Evolutionary conservation across 2,797 vertebrate genomes (phyloP).

Genomic region (Sylvilagus floridanus): DNA sequence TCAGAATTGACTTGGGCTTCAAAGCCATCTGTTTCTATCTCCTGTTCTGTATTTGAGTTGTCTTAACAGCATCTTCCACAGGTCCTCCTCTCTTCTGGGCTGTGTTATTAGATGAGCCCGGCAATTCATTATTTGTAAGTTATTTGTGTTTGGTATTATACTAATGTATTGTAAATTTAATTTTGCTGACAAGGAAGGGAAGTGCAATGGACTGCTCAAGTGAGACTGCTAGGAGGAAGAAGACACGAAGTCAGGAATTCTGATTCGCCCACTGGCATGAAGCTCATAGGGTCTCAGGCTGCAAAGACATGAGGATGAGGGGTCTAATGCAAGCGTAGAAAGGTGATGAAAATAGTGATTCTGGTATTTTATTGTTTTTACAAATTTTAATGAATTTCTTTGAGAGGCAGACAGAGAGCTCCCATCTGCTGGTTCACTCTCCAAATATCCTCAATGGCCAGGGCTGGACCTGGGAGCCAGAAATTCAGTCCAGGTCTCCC

Average conservation of each 20-base stretch:
- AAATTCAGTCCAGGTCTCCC: too few species aligned
- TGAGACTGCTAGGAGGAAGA: neutral
- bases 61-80: neutral
- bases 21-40: neutral
- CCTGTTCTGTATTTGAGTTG: neutral
- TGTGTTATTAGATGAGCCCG: neutral
- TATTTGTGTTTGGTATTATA: neutral
- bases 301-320: neutral
- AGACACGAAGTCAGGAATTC: neutral
- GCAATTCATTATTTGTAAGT: neutral
- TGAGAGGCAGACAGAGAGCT: too few species aligned
- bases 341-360: neutral
- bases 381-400: too few species aligned
- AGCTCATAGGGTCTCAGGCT: neutral
- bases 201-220: neutral
- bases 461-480: too few species aligned
- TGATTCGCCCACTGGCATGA: neutral
- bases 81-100: neutral
- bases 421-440: too few species aligned
- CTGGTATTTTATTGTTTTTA: neutral
- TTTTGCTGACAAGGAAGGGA: neutral
- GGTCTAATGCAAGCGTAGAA: neutral
- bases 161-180: neutral
- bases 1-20: neutral
- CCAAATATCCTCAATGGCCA: too few species aligned